phyloP scores from a whole-genome alignment of 2,113 vertebrate species.

The Anolis sagrei region DNA sequence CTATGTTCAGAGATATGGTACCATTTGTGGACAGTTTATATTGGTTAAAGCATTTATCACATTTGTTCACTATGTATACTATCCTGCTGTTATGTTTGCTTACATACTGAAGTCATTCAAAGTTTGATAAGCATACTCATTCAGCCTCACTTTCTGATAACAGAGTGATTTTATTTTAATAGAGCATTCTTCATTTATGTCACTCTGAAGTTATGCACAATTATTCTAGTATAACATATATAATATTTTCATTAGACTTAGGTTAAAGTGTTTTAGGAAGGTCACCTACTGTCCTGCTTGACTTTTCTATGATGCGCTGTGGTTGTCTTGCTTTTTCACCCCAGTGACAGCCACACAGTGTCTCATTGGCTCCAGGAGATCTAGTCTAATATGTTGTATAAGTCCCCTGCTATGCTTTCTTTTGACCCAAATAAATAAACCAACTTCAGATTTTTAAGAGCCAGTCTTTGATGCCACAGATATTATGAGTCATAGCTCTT shows the following conservation, averaged over 20 bases:
- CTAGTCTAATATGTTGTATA: background rate
- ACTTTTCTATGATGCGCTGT: background rate
- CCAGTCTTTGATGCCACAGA: background rate
- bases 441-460: background rate
- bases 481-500: background rate
- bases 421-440: background rate
- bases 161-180: background rate
- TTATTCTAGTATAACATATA: background rate
- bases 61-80: background rate
- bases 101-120: background rate
- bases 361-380: background rate
- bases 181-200: background rate
- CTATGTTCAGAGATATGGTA: background rate
- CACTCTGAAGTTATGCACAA: background rate
- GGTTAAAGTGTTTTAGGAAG: background rate
- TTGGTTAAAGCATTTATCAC: constrained; percentile 34
- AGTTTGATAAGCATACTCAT: background rate
- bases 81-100: constrained; percentile 29
- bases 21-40: rapidly evolving
- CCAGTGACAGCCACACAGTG: rapidly evolving
- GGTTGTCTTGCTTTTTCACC: background rate
- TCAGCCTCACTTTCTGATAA: background rate
- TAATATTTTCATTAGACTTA: background rate
- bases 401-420: background rate
- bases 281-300: background rate